These are phyloP conservation scores for Passer domesticus DNA, from an alignment of 2,113 vertebrate genomes.

Conservation along the genomic window DNA sequence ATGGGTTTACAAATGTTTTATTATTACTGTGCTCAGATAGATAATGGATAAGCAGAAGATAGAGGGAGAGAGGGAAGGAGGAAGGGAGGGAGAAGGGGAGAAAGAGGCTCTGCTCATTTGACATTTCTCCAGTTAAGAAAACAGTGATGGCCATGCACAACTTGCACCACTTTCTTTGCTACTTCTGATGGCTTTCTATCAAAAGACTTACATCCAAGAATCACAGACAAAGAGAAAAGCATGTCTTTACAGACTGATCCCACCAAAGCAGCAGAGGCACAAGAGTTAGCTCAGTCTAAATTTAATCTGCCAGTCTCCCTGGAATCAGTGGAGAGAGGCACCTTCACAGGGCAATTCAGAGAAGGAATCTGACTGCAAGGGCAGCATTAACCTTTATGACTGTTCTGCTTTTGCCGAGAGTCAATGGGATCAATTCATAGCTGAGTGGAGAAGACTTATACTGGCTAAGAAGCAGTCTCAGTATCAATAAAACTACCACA, in stretches of 20 bases:
- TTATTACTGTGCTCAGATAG: not conserved
- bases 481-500: slow-evolving; percentile 19
- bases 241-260: not conserved
- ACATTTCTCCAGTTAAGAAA: not conserved
- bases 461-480: not conserved
- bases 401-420: not conserved
- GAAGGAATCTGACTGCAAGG: not conserved
- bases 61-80: not conserved
- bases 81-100: not conserved
- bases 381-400: slow-evolving; percentile 11
- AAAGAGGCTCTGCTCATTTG: not conserved
- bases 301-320: not conserved
- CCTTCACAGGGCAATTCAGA: not conserved
- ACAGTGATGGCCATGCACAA: not conserved
- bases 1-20: not conserved
- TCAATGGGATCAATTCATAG: slow-evolving; percentile 9
- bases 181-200: not conserved
- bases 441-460: not conserved
- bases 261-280: not conserved
- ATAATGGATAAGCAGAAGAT: not conserved
- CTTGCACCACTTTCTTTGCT: rapidly evolving
- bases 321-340: not conserved
- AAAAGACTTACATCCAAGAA: not conserved
- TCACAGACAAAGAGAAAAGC: not conserved
- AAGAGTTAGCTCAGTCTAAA: not conserved